Percentiles rank a stretch among this genome's conserved stretches.
Conservation (phyloP, 2,797 vertebrate species). For the Pseudochirops cupreus region DNA sequence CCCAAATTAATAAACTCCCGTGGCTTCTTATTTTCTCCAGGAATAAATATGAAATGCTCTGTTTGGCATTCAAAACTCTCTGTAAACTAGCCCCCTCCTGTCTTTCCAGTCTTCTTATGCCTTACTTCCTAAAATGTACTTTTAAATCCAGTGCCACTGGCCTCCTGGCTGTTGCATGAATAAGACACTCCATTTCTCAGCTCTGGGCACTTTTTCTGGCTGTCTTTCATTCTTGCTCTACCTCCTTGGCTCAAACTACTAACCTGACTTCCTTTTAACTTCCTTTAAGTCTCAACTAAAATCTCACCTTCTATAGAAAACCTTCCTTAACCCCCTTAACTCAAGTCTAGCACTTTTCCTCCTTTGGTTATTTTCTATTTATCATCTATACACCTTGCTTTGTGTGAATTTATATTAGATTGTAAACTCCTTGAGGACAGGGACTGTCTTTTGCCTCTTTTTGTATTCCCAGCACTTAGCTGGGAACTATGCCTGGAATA, state of each 20-base stretch:
- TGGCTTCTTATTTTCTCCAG: not conserved
- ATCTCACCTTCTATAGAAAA: not conserved
- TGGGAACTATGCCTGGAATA: not conserved
- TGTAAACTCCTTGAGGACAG: not conserved
- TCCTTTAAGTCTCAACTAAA: not conserved
- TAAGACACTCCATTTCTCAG: too few relatives aligned
- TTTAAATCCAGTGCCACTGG: not conserved
- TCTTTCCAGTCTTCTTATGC: not conserved
- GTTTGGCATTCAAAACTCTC: not conserved
- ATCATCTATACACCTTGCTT: not conserved
- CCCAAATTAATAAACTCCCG: not conserved
- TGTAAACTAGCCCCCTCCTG: not conserved
- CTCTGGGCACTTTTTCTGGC: not conserved
- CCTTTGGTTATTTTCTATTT: not conserved
- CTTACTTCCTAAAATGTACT: not conserved
- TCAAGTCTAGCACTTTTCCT: not conserved
- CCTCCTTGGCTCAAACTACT: not conserved
- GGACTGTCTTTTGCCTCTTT: not conserved
- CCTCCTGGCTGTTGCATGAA: not conserved
- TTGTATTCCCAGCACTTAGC: not conserved
- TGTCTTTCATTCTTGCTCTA: not conserved
- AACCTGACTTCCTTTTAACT: too few relatives aligned
- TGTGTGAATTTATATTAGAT: not conserved
- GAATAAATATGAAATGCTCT: not conserved
- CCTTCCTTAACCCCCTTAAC: not conserved